Conservation (phyloP, 2,113 vertebrate genomes). For the Sphyrna mokarran region DNA sequence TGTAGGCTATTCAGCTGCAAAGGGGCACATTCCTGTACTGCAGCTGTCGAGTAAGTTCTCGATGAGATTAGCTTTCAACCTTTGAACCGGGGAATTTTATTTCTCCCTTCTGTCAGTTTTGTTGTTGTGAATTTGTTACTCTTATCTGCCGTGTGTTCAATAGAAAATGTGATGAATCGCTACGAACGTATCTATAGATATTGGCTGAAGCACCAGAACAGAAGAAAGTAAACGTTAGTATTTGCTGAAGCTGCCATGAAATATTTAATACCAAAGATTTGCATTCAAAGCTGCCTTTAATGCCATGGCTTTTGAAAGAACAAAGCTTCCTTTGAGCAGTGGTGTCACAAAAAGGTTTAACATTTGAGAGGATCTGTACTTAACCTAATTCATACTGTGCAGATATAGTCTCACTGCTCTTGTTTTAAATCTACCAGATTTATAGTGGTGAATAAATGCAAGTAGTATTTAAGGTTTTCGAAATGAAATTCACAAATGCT, state of each 20-base stretch:
- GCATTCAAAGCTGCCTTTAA: conserved; percentile 18
- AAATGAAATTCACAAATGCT: background rate
- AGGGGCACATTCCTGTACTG: background rate
- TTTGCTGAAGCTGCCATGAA: background rate
- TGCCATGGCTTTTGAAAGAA: background rate
- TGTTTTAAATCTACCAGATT: background rate
- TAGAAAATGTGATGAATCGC: background rate
- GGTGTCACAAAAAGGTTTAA: background rate
- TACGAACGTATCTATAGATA: background rate
- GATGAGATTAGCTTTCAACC: conserved; percentile 7
- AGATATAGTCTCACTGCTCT: background rate
- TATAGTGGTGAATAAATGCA: background rate
- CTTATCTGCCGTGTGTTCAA: background rate
- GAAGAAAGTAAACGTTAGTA: background rate
- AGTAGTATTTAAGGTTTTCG: background rate
- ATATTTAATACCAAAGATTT: conserved; percentile 14
- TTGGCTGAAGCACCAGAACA: background rate
- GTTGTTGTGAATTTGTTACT: background rate
- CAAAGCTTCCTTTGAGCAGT: conserved; percentile 11
- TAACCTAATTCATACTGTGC: background rate
- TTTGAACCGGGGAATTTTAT: background rate
- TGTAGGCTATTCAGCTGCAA: background rate
- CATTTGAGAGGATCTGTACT: background rate
- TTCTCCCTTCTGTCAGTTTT: background rate
- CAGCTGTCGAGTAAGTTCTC: background rate